Evolutionary conservation across 2,888 invertebrate genomes (phyloP).

Genomic region (Philhelius pedissequus): DNA sequence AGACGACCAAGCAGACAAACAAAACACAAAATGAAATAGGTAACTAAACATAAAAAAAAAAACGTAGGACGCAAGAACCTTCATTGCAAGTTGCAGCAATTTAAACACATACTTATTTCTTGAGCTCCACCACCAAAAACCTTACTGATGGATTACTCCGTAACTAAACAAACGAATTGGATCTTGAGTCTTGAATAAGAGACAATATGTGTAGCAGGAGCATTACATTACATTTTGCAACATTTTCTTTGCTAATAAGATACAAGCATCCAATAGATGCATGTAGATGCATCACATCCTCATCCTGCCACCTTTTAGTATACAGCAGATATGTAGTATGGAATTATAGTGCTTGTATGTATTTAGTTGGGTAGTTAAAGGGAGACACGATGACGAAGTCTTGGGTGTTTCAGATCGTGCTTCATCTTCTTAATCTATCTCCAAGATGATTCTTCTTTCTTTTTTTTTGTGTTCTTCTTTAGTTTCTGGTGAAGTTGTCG

Average conservation of each 20-base stretch:
- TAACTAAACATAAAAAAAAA: not conserved
- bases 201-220: constrained; percentile 1
- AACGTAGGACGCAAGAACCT: not conserved
- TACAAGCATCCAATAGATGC: constrained; percentile 9
- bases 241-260: constrained; percentile 32
- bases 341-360: not conserved
- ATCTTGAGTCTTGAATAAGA: not conserved
- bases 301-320: not conserved
- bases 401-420: constrained; percentile 46
- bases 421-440: constrained; percentile 61
- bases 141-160: not conserved
- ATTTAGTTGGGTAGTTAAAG: constrained; percentile 13
- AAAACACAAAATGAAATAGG: not conserved
- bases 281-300: constrained; percentile 4
- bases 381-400: constrained; percentile 15
- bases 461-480: not conserved
- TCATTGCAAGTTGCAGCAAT: not conserved
- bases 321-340: not conserved
- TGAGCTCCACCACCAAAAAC: not conserved
- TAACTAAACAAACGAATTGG: not conserved
- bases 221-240: constrained; percentile 9
- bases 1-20: too few relatives aligned
- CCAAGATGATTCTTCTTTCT: constrained; percentile 7
- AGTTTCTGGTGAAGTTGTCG: not conserved
- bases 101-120: not conserved